A percentile compares a stretch with the other conserved stretches of the same genome.
These are phyloP conservation scores for Pedionomus torquatus DNA, from an alignment of 2,113 vertebrate species.

Conservation along the genomic window DNA sequence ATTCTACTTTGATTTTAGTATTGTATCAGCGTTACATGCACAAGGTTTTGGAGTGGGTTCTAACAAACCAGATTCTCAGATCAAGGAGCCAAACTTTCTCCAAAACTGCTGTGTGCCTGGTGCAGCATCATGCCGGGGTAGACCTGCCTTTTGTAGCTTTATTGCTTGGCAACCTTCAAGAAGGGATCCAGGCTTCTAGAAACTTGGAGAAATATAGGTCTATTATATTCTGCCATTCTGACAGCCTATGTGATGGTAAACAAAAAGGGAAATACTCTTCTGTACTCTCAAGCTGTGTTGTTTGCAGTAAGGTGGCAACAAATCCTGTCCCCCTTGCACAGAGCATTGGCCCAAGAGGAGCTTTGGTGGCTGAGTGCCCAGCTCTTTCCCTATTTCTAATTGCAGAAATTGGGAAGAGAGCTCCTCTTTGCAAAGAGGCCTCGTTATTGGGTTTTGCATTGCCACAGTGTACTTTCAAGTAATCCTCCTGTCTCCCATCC, in stretches of 20 bases:
- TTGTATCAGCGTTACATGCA: background rate
- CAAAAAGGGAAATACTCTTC: background rate
- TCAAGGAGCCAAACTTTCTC: background rate
- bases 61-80: background rate
- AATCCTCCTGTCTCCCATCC: background rate
- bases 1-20: conserved; percentile 6
- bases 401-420: background rate
- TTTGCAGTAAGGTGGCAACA: background rate
- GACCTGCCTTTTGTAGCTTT: background rate
- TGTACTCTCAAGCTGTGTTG: background rate
- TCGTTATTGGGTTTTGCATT: background rate
- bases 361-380: background rate
- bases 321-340: background rate
- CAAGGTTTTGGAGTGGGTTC: background rate
- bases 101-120: background rate
- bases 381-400: background rate
- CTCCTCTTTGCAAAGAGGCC: background rate
- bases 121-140: background rate
- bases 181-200: background rate
- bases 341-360: background rate
- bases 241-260: background rate
- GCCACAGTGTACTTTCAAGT: background rate
- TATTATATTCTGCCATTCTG: background rate
- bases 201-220: background rate
- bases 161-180: background rate